Evolutionary conservation across 2,888 invertebrate species (phyloP), one percentile per base, ranked within the genome.

Genomic region (Chloromyia formosa): DNA sequence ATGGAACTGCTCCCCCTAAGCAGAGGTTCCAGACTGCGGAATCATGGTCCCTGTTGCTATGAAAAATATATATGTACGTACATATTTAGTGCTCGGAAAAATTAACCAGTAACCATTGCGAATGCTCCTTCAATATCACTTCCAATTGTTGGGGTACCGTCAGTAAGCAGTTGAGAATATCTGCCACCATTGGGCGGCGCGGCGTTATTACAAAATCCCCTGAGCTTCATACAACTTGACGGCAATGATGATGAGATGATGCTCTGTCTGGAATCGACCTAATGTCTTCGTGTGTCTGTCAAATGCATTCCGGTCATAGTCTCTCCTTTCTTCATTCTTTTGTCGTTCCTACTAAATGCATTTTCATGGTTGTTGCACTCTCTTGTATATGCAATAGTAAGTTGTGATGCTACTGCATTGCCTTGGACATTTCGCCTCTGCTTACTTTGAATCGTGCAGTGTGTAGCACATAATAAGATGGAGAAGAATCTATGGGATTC

Each of bases 361-460:
- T 68, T 68, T n/a, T 68, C 49, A 68, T 23, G 66, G 66, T 18
- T 49, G 66, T 23, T 68, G 49, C 49, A 68, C 66, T 68, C 53
- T 68, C 42, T 18, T 68, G 22, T 5, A 35, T 4, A 35, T 2
- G 27, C 27, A 35, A 35, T 35, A 27, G 61, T 35, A 49, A 49
- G 49, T 3, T 12, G 49, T n/a, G 12, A 5, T 49, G 27, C 61
- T 10, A 27, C 61, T 16, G 27, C 23, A 2, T 22, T 27, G 12
- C 49, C 12, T 49, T n/a, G 14, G 49, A 49, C 49, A 49, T 35
- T 35, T 35, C 27, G 27, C 27, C 27, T 35, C 27, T 7, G 27
- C 27, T 35, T 35, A 35, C 7, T 35, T 35, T 35, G 3, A 35
- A 35, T 35, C 27, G 27, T 35, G 27, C 3, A 35, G 27, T n/a